Conservation (phyloP, 2,797 vertebrate genomes). For the Hemitrygon akajei region DNA sequence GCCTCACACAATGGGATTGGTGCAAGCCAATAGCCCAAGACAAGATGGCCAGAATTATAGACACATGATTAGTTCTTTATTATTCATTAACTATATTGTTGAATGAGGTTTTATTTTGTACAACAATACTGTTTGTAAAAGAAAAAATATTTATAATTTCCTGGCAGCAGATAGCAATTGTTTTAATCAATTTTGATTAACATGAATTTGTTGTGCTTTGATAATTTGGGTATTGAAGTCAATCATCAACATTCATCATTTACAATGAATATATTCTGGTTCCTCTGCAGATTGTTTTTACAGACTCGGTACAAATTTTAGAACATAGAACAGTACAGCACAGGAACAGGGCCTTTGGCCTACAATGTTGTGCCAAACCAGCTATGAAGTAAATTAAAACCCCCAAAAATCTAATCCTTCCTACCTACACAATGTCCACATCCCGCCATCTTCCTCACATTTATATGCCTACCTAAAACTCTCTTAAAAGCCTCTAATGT, state of each 20-base stretch:
- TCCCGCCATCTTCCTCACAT: too few species aligned
- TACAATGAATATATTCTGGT: background rate
- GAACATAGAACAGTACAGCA: too few species aligned
- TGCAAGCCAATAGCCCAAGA: background rate
- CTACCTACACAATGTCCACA: too few species aligned
- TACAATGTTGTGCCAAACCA: too few species aligned
- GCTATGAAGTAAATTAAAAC: too few species aligned
- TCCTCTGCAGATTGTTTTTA: background rate
- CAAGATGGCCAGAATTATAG: background rate
- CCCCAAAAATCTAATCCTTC: too few species aligned
- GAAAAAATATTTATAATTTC: background rate
- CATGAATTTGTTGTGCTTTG: background rate
- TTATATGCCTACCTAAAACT: too few species aligned
- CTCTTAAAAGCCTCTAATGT: too few species aligned
- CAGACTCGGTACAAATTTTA: background rate
- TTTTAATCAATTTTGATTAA: constrained; percentile 11
- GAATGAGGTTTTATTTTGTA: background rate
- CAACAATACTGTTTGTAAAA: background rate
- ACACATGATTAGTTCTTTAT: background rate
- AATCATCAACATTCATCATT: background rate
- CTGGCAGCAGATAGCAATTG: background rate
- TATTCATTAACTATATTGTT: background rate
- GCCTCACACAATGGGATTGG: background rate
- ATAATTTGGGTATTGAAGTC: background rate
- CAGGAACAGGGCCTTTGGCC: too few species aligned